These are phyloP conservation scores for Sepiola atlantica DNA, from an alignment of 2,888 invertebrate genomes.

Conservation along the genomic window DNA sequence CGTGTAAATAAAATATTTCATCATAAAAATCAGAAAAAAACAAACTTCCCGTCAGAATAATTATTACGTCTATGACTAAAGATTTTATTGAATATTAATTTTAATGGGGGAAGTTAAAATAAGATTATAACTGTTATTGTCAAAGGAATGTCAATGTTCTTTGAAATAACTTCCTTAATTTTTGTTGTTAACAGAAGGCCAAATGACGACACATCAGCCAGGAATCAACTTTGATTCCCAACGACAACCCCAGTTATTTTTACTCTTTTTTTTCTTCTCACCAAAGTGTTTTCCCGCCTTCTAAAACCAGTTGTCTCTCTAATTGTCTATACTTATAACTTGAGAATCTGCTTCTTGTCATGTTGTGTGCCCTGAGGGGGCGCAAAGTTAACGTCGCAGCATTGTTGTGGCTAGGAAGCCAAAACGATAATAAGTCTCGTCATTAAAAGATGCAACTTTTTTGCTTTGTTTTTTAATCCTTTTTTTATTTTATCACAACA, in stretches of 20 bases:
- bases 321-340: not conserved
- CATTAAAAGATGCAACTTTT: not conserved
- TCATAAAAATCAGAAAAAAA: too few relatives aligned
- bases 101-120: too few relatives aligned
- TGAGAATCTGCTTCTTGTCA: not conserved
- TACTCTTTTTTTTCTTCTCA: not conserved
- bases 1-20: too few relatives aligned
- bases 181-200: too few relatives aligned
- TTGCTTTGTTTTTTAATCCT: too few relatives aligned
- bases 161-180: too few relatives aligned
- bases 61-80: too few relatives aligned
- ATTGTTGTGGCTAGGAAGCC: conserved; percentile 22
- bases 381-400: not conserved
- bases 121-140: too few relatives aligned
- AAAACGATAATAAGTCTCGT: not conserved
- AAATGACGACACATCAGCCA: not conserved
- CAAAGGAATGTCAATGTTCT: too few relatives aligned
- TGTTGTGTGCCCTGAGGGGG: not conserved
- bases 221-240: not conserved
- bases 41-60: too few relatives aligned
- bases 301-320: not conserved
- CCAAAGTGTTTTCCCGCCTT: not conserved
- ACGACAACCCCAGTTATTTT: not conserved
- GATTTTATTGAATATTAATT: too few relatives aligned
- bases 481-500: not conserved